phyloP scores from a whole-genome alignment of 2,113 vertebrate genomes.

The Cebus imitator region DNA sequence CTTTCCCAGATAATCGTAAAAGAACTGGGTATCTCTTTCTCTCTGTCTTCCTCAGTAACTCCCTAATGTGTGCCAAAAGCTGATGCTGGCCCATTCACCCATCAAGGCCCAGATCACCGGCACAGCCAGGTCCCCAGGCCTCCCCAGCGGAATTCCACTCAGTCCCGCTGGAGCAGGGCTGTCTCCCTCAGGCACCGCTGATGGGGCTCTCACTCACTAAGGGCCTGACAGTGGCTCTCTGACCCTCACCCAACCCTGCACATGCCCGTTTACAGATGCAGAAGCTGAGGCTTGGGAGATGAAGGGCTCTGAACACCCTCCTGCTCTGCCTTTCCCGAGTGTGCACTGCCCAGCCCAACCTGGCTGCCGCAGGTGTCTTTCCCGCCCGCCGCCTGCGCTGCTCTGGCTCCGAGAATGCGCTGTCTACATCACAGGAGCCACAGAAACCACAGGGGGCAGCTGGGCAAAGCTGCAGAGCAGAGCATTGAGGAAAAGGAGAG shows the following conservation, averaged over 20 bases:
- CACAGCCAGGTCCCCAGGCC: not conserved
- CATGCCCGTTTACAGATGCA: not conserved
- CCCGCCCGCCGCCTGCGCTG: not conserved
- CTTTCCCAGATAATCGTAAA: too few species aligned
- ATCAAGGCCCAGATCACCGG: not conserved
- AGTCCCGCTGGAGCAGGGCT: rapidly evolving
- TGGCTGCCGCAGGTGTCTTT: not conserved
- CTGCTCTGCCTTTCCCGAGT: not conserved
- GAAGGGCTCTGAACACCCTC: too few species aligned
- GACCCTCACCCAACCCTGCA: not conserved
- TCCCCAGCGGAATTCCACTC: too few species aligned
- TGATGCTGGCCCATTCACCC: not conserved
- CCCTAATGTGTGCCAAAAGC: not conserved
- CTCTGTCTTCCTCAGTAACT: not conserved
- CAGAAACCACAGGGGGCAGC: not conserved
- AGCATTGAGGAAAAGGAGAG: too few species aligned
- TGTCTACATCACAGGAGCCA: too few species aligned
- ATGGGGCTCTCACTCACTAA: not conserved
- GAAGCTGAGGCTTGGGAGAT: not conserved
- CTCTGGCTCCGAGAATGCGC: not conserved
- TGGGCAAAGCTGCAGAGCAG: too few species aligned
- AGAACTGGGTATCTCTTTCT: rapidly evolving
- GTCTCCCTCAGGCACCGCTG: not conserved
- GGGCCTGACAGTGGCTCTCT: rapidly evolving
- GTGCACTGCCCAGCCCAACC: not conserved